Conservation (phyloP, 2,888 invertebrate genomes). For the Pterostichus niger region DNA sequence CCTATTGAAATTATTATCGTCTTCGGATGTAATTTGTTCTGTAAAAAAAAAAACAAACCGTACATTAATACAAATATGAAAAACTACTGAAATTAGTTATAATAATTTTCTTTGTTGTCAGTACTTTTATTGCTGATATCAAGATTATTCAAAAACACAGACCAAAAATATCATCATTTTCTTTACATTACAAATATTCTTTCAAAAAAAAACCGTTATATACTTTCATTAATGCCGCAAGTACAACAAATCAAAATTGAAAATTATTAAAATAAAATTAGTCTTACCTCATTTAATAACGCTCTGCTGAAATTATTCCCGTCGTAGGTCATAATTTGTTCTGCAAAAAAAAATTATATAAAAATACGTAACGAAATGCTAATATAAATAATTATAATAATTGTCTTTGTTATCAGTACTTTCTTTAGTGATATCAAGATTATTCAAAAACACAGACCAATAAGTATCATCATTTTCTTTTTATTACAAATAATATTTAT, state of each 20-base stretch:
- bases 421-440: conserved; percentile 16
- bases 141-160: conserved; percentile 41
- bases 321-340: no score
- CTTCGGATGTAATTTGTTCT: background rate
- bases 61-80: background rate
- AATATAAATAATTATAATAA: background rate
- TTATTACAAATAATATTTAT: background rate
- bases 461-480: background rate
- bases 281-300: background rate
- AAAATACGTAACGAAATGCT: background rate
- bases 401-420: background rate
- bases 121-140: conserved; percentile 7
- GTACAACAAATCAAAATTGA: no score
- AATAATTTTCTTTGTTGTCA: background rate
- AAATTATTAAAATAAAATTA: background rate
- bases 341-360: conserved; percentile 9
- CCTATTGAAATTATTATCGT: background rate
- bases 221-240: background rate
- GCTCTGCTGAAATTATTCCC: background rate
- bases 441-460: conserved; percentile 49
- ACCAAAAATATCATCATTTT: conserved; percentile 37
- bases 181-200: background rate
- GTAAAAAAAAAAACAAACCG: background rate
- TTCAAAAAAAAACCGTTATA: background rate
- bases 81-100: background rate